Base-by-base conservation (phyloP, 2,113 vertebrate genomes). In the Rhinogobius similis region DNA sequence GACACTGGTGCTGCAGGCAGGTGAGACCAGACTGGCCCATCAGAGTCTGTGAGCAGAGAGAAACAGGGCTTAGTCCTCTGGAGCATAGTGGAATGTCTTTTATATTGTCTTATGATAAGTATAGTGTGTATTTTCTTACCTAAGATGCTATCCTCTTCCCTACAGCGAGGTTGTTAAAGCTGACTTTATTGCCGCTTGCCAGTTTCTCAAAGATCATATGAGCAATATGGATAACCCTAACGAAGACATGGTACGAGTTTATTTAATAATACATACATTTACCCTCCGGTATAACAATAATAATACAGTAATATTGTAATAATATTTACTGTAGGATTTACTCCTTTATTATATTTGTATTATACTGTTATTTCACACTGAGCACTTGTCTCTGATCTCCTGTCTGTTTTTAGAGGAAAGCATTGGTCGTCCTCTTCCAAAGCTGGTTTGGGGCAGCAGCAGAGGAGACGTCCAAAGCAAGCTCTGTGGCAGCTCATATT, bases 401-500 rank as follows among this genome's bases (percentile, higher is more conserved):
- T 61, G 2, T 67, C 62, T 1, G 38, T 26, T 46, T 92, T 61
- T 72, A 99, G 96, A 94, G 85, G 70, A 93, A 91, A 21, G 75
- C 90, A 67, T 89, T 96, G 66, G 84, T 84, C 13, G 78, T 92
- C 7, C 1, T 97, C 89, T 95, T 95, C 75, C 95, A 96, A 79
- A 92, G 95, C 75, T 99, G 97, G 97, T 98, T 99, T 85, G 84
- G 80, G 0, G 85, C 95, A 61, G 94, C 96, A 0, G 97, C 96
- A 70, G 92, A 91, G 73, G 94, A 97, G 84, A 78, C 90, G 0
- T 96, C 97, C 9, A 90, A 86, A 52, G 80, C 93, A 0, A 89
- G 91, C 16, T 82, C 67, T 43, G 94, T 98, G 9, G 76, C 92
- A 0, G 75, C 68, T 0, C 96, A 95, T 78, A 91, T 99, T 46